Conservation (phyloP, 2,113 vertebrate genomes). For the Sinosuthora webbiana region DNA sequence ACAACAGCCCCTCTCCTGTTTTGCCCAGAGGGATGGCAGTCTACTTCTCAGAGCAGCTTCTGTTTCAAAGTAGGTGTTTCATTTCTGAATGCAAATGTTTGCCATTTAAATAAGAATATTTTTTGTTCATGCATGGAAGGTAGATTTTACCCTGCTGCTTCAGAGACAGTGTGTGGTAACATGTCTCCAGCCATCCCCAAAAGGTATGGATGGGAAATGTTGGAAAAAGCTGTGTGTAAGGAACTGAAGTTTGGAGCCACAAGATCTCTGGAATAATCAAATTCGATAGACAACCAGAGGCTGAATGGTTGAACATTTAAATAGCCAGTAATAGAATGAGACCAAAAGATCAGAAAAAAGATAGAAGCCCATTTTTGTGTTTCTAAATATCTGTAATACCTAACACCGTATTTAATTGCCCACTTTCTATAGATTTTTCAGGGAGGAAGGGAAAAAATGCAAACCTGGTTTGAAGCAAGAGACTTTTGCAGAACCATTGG, state of each 20-base stretch:
- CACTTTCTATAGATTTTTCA: slow-evolving; percentile 59
- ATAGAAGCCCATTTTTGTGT: background rate
- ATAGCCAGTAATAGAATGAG: background rate
- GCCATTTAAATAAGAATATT: background rate
- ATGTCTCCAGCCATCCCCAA: background rate
- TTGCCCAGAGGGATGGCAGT: slow-evolving; percentile 80
- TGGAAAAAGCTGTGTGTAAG: background rate
- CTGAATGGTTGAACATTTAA: background rate
- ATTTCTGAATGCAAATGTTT: background rate
- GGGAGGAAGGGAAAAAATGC: slow-evolving; percentile 66
- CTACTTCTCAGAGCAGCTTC: slow-evolving; percentile 30
- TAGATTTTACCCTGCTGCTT: background rate
- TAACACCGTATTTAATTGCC: background rate
- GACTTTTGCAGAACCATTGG: slow-evolving; percentile 86
- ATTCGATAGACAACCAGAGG: background rate
- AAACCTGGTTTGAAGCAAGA: slow-evolving; percentile 84
- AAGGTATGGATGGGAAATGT: background rate
- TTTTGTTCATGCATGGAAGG: background rate
- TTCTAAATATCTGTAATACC: background rate
- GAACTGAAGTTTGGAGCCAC: background rate
- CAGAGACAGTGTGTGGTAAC: background rate
- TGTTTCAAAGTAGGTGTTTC: slow-evolving; percentile 83
- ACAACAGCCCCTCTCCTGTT: slow-evolving; percentile 66
- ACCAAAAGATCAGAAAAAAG: background rate
- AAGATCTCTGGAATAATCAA: background rate